Conservation (phyloP, 2,888 invertebrate species). For the Galeopsomyia nigrocyanea region DNA sequence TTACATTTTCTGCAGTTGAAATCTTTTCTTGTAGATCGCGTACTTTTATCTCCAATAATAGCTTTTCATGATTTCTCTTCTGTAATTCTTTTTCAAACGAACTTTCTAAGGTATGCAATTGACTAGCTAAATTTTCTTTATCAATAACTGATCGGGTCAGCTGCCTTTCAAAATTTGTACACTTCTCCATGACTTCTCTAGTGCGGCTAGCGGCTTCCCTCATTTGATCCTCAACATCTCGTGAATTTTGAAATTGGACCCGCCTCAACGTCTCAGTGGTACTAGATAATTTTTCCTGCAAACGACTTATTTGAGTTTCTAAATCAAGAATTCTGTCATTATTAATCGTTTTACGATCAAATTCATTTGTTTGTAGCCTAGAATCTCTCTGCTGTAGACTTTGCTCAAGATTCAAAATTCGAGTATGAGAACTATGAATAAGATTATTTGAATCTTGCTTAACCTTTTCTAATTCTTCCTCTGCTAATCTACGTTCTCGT, state of each 20-base stretch:
- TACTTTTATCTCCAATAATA: slow-evolving; percentile 66
- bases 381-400: slow-evolving; percentile 55
- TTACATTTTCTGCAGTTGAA: slow-evolving; percentile 5
- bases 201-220: slow-evolving; percentile 57
- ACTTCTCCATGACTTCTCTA: slow-evolving; percentile 59
- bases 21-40: slow-evolving; percentile 65
- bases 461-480: slow-evolving; percentile 70
- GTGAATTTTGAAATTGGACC: slow-evolving; percentile 52
- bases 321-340: slow-evolving; percentile 55
- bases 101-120: slow-evolving; percentile 73
- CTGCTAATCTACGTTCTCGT: slow-evolving; percentile 72
- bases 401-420: slow-evolving; percentile 56
- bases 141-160: slow-evolving; percentile 58
- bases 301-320: slow-evolving; percentile 54
- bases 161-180: slow-evolving; percentile 59
- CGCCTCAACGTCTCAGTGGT: slow-evolving; percentile 56
- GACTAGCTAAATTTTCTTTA: slow-evolving; percentile 73
- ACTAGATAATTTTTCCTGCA: slow-evolving; percentile 55
- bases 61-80: slow-evolving; percentile 74
- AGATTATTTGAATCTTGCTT: slow-evolving; percentile 52
- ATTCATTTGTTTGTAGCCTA: slow-evolving; percentile 53
- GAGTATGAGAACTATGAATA: slow-evolving; percentile 52
- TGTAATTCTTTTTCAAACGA: slow-evolving; percentile 73
- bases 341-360: slow-evolving; percentile 47
- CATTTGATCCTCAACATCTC: slow-evolving; percentile 55